Evolutionary conservation across 2,113 vertebrate species (phyloP).

Genomic region (Chloropsis hardwickii): DNA sequence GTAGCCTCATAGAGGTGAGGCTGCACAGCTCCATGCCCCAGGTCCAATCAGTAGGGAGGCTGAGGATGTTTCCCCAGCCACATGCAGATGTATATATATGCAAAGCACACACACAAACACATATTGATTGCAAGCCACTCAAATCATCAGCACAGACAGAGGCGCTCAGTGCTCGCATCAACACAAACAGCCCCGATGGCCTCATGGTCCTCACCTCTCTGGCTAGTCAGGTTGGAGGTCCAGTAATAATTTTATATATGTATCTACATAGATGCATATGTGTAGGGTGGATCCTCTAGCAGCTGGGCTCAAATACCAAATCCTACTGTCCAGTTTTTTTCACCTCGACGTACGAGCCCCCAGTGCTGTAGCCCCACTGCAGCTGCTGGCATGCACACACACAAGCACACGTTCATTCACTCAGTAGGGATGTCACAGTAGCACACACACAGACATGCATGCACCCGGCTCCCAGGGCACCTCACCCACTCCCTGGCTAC

Average conservation of each 20-base stretch:
- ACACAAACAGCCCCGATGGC: neutral
- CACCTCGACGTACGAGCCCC: neutral
- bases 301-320: neutral
- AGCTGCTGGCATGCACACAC: neutral
- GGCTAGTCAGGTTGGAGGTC: neutral
- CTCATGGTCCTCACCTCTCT: neutral
- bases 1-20: neutral
- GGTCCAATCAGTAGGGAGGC: neutral
- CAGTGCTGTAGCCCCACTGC: neutral
- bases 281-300: neutral
- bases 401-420: rapidly evolving
- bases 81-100: too few relatives aligned
- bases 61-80: neutral
- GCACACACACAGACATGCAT: neutral
- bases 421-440: neutral
- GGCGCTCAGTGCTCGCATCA: rapidly evolving
- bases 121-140: neutral
- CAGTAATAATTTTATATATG: neutral
- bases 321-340: neutral
- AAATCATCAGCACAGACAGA: neutral
- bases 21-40: neutral
- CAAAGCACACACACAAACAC: neutral
- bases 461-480: neutral
- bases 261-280: too few relatives aligned
- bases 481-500: neutral